phyloP scores from a whole-genome alignment of 1,140 invertebrate species.

The Cherax quadricarinatus region DNA sequence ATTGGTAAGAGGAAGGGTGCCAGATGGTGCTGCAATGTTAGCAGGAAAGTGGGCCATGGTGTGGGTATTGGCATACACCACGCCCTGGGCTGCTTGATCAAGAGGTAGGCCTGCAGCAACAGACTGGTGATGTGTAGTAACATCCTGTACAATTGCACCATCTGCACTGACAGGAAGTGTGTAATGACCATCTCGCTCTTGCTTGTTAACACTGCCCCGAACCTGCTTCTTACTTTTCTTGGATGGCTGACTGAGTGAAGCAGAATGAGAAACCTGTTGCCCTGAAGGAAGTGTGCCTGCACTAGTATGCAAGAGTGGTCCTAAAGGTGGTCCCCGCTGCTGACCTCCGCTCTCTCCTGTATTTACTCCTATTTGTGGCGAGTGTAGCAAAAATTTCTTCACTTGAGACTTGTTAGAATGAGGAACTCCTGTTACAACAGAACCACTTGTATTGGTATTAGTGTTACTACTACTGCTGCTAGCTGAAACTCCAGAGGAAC shows the following conservation, averaged over 20 bases:
- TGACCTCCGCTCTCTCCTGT: conserved; percentile 51
- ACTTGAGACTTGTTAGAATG: conserved; percentile 67
- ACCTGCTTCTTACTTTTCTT: conserved; percentile 67
- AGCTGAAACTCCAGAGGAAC: conserved; percentile 47
- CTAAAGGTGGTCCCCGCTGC: conserved; percentile 50
- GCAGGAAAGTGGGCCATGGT: conserved; percentile 68
- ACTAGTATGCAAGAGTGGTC: conserved; percentile 48
- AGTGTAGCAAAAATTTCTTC: conserved; percentile 65
- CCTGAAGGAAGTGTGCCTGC: conserved; percentile 23
- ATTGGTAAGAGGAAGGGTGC: conserved; percentile 61
- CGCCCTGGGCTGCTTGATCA: conserved; percentile 51
- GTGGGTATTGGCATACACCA: conserved; percentile 71
- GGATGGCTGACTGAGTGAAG: conserved; percentile 46
- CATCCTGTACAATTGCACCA: conserved; percentile 74
- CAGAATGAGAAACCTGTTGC: conserved; percentile 39
- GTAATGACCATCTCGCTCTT: conserved; percentile 56
- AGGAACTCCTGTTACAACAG: conserved; percentile 36
- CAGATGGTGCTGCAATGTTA: conserved; percentile 56
- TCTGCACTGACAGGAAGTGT: conserved; percentile 72
- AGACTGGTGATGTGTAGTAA: conserved; percentile 48
- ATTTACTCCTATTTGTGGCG: conserved; percentile 58
- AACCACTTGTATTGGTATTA: conserved; percentile 44
- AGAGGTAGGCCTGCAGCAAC: conserved; percentile 49
- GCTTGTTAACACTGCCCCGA: conserved; percentile 43
- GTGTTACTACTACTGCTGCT: conserved; percentile 67